phyloP scores from a whole-genome alignment of 2,888 invertebrate species.

The Clistopyga incitator region DNA sequence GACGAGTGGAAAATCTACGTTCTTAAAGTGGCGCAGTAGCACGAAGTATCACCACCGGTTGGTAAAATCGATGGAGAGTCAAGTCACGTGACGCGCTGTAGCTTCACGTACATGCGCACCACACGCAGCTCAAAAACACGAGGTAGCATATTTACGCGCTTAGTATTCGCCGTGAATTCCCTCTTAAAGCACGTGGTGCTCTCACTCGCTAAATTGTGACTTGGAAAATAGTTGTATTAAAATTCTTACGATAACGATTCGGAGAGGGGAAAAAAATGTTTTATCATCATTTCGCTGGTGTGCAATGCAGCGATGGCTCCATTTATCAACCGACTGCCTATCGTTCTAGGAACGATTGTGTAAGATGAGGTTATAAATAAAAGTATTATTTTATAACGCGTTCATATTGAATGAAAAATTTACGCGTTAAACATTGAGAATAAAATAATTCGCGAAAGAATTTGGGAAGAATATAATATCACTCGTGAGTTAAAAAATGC shows the following conservation, averaged over 20 bases:
- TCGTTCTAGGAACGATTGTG: slow-evolving; percentile 20
- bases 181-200: slow-evolving; percentile 19
- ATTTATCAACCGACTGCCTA: neutral
- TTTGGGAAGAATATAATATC: neutral
- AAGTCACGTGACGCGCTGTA: neutral
- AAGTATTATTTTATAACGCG: slow-evolving; percentile 8
- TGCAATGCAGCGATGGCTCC: neutral
- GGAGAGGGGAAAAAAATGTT: slow-evolving; percentile 20
- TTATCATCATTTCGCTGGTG: neutral
- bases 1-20: neutral
- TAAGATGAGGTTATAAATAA: slow-evolving; percentile 37
- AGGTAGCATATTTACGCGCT: slow-evolving; percentile 19
- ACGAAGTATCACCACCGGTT: neutral
- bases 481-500: neutral
- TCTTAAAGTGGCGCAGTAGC: slow-evolving; percentile 18
- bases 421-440: neutral
- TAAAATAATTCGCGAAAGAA: neutral
- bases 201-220: neutral
- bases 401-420: neutral
- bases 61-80: slow-evolving; percentile 28
- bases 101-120: slow-evolving; percentile 7
- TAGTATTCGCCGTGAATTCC: slow-evolving; percentile 30
- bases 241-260: neutral
- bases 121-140: neutral
- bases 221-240: neutral